Conservation (phyloP, 2,113 vertebrate species). For the Daboia siamensis region DNA sequence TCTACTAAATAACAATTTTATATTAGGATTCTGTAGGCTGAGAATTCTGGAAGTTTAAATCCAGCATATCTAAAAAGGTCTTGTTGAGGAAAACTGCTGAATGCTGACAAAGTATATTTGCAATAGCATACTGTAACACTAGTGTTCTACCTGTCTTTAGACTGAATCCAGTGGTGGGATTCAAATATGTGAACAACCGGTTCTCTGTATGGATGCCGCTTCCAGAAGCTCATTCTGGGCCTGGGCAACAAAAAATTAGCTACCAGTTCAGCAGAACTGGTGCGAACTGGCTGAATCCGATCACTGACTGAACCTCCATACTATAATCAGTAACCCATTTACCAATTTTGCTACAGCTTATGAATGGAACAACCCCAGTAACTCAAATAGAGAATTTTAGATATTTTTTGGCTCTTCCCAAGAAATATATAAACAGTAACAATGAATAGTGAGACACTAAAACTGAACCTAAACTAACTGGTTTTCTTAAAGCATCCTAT, state of each 20-base stretch:
- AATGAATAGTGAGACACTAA: slow-evolving; percentile 6
- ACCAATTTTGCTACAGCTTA: slow-evolving; percentile 2
- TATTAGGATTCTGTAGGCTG: background rate
- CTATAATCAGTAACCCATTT: slow-evolving; percentile 23
- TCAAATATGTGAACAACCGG: too few relatives aligned
- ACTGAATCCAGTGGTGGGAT: background rate
- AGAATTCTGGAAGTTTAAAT: background rate
- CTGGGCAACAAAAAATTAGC: too few relatives aligned
- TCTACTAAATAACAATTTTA: background rate
- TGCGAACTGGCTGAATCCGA: too few relatives aligned
- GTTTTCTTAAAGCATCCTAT: slow-evolving; percentile 1
- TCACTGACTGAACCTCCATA: background rate
- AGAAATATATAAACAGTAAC: background rate
- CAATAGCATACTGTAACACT: slow-evolving; percentile 1
- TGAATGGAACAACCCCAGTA: background rate
- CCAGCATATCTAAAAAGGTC: background rate
- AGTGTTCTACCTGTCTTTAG: slow-evolving; percentile 9
- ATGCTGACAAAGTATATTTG: slow-evolving; percentile 30
- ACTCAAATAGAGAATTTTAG: background rate
- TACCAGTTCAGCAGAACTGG: too few relatives aligned
- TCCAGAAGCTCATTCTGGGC: too few relatives aligned
- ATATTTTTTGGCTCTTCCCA: background rate
- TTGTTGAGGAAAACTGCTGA: background rate
- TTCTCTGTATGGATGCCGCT: too few relatives aligned
- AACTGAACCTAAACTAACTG: background rate